These are phyloP conservation scores for Magallana gigas DNA, from an alignment of 1,140 invertebrate genomes.

Conservation along the genomic window DNA sequence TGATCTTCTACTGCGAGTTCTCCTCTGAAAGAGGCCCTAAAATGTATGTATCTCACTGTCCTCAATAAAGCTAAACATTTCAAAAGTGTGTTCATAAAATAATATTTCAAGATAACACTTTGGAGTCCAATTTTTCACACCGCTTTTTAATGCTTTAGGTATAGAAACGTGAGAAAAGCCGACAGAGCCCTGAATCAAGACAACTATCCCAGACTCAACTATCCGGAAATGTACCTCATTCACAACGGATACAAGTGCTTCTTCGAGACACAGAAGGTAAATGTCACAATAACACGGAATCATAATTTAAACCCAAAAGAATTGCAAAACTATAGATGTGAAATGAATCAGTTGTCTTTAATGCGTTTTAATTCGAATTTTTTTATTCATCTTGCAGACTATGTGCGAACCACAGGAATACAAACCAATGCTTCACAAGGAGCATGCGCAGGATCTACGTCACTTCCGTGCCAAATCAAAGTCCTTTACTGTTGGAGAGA, in stretches of 20 bases:
- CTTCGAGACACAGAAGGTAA: conserved; percentile 83
- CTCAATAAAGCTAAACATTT: background rate
- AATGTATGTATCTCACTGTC: conserved; percentile 82
- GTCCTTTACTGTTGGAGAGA: conserved; percentile 79
- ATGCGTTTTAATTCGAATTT: background rate
- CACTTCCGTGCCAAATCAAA: conserved; percentile 89
- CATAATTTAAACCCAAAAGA: no score
- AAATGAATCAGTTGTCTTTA: no score
- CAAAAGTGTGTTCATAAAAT: no score
- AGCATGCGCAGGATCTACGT: conserved; percentile 85
- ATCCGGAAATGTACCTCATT: conserved; percentile 96
- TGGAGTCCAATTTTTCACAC: no score
- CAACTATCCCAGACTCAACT: conserved; percentile 91
- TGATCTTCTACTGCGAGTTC: conserved; percentile 99
- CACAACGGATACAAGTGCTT: conserved; percentile 96
- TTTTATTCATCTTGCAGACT: conserved; percentile 67
- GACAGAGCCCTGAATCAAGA: conserved; percentile 90
- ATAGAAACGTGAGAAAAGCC: conserved; percentile 83
- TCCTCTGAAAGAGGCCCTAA: conserved; percentile 95
- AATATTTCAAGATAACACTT: no score
- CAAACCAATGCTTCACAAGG: conserved; percentile 87
- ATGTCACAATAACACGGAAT: background rate
- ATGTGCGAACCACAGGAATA: conserved; percentile 89
- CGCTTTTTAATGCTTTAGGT: conserved; percentile 7
- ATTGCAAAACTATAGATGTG: no score